Base-by-base conservation (phyloP, 2,113 vertebrate genomes). In the Heloderma charlesbogerti region DNA sequence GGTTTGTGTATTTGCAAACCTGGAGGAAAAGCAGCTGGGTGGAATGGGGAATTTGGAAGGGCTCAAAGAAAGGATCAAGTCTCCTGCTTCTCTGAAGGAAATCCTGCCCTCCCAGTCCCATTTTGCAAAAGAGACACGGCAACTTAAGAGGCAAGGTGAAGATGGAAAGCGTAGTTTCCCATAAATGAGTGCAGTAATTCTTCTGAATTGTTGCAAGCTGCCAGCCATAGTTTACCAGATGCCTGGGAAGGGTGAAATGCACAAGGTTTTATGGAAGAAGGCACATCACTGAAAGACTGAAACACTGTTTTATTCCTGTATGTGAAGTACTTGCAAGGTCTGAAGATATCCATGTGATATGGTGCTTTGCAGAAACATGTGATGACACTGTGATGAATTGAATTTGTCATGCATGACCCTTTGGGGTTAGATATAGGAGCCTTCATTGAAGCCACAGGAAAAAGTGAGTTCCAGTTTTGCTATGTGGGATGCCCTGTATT, bases 311-410 rank as follows among this genome's bases (percentile, higher is more conserved):
- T 90, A 91, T 85, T 89, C 34, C 43, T 89, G 79, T 20, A 5
- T 57, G 90, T 69, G 84, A 90, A 93, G 84, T 83, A 27, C 94
- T 37, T 34, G 51, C 45, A 67, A 92, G 29, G 89, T 89, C 90
- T 90, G 89, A 37, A 93, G 45, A 90, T 92, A 84, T 88, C 54
- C 48, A 51, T 48, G 40, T 84, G 91, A 94, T 92, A 89, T 66
- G 74, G 4, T 90, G 79, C 90, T 93, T 89, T 93, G 31, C 81
- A 94, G 86, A 93, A 91, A 69, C 86, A 69, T 40, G 82, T 60
- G 89, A 66, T 92, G 84, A 84, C 60, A 0, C 0, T 94, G 83
- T 79, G 86, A 92, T 94, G 90, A 94, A 94, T 48, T 92, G 86
- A 43, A 74, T 92, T 94, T 94, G 79, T 92, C 91, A 94, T 0